Evolutionary conservation across 2,113 vertebrate genomes (phyloP), one percentile per base, ranked within the genome.

Genomic region (Nibea albiflora): DNA sequence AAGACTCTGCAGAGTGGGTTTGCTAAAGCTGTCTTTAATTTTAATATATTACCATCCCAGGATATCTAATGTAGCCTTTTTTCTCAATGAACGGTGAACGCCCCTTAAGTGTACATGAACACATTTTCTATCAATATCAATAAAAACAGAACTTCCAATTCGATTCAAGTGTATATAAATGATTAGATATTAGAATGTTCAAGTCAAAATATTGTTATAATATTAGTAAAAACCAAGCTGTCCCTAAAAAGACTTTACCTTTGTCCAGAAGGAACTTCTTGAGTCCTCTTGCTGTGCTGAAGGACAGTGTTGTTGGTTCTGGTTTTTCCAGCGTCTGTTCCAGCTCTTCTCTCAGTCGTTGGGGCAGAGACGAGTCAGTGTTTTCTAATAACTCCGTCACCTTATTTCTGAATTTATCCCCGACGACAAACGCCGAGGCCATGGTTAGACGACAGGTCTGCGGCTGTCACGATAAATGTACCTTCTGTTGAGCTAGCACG

Each of bases 371-470:
- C 0, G 73, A 65, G 28, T 88, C 81, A 0, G 28, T 31, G 1
- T 89, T 78, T n/a, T 86, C 68, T 69, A 94, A 15, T 8, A 95
- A 73, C 52, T 79, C 70, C 22, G 56, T 83, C 22, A 90, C 75
- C 14, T 81, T 90, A 10, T 80, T 62, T 22, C 81, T 88, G 82
- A 95, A 95, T 68, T 22, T 83, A 20, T 92, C 82, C 4, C 94
- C 93, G n/a, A 95, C 80, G 10, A 89, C 87, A 83, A 96, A 95
- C 0, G 94, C 90, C 7, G 92, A 93, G 0, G 95, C 90, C 95
- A 96, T 96, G 35, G 14, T 86, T 8, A 39, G 35, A 39, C 35
- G 35, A 9, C 35, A 39, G 35, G 35, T 39, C 35, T 2, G 35
- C 35, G 35, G 7, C 35, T 35, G 35, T 39, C 7, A 8, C 7